phyloP scores from a whole-genome alignment of 2,888 invertebrate species.

The Lumbricus terrestris region DNA sequence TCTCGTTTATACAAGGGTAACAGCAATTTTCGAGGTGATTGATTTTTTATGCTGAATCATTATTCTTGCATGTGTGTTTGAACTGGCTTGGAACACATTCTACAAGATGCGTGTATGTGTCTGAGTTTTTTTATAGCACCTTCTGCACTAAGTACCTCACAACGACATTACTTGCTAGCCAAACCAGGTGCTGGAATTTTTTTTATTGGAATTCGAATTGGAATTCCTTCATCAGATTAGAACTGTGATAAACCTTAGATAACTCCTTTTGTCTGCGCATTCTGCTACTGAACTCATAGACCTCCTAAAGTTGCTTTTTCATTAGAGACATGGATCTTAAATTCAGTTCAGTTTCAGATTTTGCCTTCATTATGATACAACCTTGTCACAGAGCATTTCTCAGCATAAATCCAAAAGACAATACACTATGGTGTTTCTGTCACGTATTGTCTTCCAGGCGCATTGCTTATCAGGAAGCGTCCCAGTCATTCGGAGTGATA shows the following conservation, averaged over 20 bases:
- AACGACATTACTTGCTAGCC: not conserved
- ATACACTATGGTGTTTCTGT: too few relatives aligned
- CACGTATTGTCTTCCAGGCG: slow-evolving; percentile 63
- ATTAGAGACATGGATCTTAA: not conserved
- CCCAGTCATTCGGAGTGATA: slow-evolving; percentile 86
- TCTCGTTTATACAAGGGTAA: not conserved
- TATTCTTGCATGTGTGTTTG: not conserved
- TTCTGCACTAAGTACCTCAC: not conserved
- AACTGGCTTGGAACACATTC: not conserved
- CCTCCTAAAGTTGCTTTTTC: too few relatives aligned
- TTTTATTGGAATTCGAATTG: not conserved
- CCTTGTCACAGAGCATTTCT: not conserved
- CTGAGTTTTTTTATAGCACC: not conserved
- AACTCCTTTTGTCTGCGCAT: too few relatives aligned
- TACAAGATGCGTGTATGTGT: not conserved
- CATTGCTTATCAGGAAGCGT: slow-evolving; percentile 82
- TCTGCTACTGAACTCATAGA: too few relatives aligned
- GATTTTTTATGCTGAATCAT: too few relatives aligned
- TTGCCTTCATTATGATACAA: not conserved
- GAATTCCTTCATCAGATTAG: too few relatives aligned
- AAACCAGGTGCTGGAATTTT: not conserved
- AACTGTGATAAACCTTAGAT: too few relatives aligned
- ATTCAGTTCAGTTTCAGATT: not conserved
- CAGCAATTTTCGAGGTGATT: not conserved
- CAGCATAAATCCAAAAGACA: not conserved